Conservation (phyloP, 2,113 vertebrate species). For the Vidua macroura region DNA sequence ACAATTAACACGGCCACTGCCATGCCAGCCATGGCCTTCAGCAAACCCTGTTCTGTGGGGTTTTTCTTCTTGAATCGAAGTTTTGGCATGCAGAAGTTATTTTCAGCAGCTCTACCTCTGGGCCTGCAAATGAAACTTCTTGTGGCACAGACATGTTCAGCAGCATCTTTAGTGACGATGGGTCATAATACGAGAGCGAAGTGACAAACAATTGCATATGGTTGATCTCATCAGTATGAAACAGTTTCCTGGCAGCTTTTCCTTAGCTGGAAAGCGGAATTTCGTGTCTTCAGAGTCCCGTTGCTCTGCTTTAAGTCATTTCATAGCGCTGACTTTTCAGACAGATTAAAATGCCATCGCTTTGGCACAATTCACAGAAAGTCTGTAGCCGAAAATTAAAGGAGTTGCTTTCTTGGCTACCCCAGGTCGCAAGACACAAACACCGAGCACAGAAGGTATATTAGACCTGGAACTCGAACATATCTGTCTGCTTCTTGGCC, state of each 20-base stretch:
- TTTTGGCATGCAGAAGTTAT: slow-evolving; percentile 69
- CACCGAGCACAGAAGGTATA: neutral
- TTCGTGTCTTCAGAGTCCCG: neutral
- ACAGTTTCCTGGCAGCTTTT: slow-evolving; percentile 17
- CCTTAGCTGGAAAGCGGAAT: slow-evolving; percentile 6
- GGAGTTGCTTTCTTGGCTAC: neutral
- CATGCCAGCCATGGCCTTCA: neutral
- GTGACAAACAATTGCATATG: slow-evolving; percentile 27
- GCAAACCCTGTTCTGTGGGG: neutral
- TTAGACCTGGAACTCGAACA: slow-evolving; percentile 95
- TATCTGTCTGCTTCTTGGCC: slow-evolving; percentile 95
- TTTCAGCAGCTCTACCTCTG: slow-evolving; percentile 33
- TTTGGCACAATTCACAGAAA: neutral
- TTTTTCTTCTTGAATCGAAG: slow-evolving; percentile 34
- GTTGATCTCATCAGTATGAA: neutral
- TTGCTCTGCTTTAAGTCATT: neutral
- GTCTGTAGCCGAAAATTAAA: neutral
- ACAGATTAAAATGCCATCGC: neutral
- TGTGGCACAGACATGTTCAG: slow-evolving; percentile 4
- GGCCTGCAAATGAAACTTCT: slow-evolving; percentile 16
- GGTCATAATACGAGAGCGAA: neutral
- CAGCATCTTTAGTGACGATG: slow-evolving; percentile 21
- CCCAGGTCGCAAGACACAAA: neutral
- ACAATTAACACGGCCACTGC: neutral
- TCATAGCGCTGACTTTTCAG: neutral